Evolutionary conservation across 53 echinoderm and acorn worm species (phyloP), one percentile per base, ranked within the genome.

Genomic region (Holothuria leucospilota): DNA sequence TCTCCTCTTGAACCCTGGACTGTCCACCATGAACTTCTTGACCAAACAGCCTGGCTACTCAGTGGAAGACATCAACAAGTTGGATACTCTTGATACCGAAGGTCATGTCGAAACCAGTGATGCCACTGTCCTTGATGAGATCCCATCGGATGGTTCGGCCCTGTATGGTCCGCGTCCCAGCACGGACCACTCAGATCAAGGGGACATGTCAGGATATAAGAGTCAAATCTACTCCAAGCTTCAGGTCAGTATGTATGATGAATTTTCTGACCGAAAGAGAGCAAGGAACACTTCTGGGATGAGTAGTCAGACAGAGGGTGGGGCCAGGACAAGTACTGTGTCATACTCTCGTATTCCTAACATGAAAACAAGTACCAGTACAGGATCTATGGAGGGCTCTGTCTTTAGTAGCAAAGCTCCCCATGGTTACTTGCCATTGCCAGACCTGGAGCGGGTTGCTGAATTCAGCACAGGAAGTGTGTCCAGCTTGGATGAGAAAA

Each of bases 171-270:
- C 84, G 0, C 59, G 80, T 15, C 21, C 80, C 28, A 80, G 34
- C 61, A 29, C 61, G 6, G 80, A 80, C 30, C 80, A 80, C 7
- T 59, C 80, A 13, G 80, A 80, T 15, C 49, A 75, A 24, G 21
- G 58, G 0, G 53, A 56, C 29, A 25, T 79, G 60, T 59, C 79
- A 29, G 79, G 80, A 7, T 61, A 59, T 38, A 75, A 28, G 27
- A 39, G 75, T 75, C 75, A 75, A 21, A 49, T 75, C 34, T 75
- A 75, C 26, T 80, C 80, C 20, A 80, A 60, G 38, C 29, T 61
- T 4, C 60, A 59, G 29, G 56, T 91, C 77, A 96, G 92, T 86
- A 96, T 96, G 89, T 96, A 96, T 53, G 93, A 93, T 67, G 96
- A 96, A 82, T 96, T 96, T 51, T 93, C 96, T 5, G 96, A 93